Evolutionary conservation across 2,113 vertebrate species (phyloP).

Genomic region (Triplophysa tibetana): DNA sequence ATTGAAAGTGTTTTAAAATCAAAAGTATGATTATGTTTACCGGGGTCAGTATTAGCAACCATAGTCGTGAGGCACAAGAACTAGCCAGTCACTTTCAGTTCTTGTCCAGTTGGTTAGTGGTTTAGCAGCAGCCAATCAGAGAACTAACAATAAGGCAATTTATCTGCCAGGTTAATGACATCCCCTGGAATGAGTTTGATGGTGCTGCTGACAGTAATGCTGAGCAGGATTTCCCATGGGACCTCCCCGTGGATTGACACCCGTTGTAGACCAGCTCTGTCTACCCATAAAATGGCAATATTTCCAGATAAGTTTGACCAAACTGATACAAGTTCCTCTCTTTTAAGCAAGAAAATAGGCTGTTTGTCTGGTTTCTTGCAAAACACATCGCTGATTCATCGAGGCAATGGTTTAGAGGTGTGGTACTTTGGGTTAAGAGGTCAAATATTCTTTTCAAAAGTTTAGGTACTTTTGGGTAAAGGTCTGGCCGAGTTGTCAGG

Average conservation of each 20-base stretch:
- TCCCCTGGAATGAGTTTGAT: slow-evolving; percentile 50
- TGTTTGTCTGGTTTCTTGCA: too few species aligned
- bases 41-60: not conserved
- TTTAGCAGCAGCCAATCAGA: not conserved
- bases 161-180: slow-evolving; percentile 52
- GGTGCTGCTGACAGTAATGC: slow-evolving; percentile 23
- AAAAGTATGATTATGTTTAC: too few species aligned
- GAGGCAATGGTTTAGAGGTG: too few species aligned
- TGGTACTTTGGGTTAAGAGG: too few species aligned
- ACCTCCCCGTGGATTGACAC: slow-evolving; percentile 45
- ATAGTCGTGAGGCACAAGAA: not conserved
- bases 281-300: not conserved
- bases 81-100: slow-evolving; percentile 15
- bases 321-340: not conserved
- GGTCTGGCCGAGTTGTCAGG: not conserved
- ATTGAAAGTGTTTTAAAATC: too few species aligned
- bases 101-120: not conserved
- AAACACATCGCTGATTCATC: too few species aligned
- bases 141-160: not conserved
- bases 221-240: slow-evolving; percentile 52
- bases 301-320: slow-evolving; percentile 21
- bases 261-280: not conserved
- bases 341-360: too few species aligned
- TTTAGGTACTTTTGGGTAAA: not conserved
- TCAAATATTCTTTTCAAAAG: too few species aligned